A percentile compares a stretch with the other conserved stretches of the same genome.
Conservation (phyloP, 2,888 invertebrate species). For the Ecliptopera silaceata region DNA sequence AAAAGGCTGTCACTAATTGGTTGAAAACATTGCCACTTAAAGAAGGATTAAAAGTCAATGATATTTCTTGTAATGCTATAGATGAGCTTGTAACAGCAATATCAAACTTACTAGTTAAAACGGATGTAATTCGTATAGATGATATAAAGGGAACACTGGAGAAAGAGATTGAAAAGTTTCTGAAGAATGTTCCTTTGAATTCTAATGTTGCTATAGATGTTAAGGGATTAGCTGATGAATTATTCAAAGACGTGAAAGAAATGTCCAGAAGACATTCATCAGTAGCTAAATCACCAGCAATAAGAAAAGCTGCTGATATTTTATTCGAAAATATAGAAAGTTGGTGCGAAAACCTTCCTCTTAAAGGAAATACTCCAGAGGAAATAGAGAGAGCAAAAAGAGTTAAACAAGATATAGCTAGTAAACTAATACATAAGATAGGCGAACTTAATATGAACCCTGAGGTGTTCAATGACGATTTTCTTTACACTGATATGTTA, state of each 20-base stretch:
- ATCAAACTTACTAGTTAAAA: conserved; percentile 4
- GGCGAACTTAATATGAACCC: conserved; percentile 56
- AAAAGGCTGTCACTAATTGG: conserved; percentile 30
- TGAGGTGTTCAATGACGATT: conserved; percentile 51
- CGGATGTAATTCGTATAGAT: background rate
- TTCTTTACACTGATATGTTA: conserved; percentile 50
- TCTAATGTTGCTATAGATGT: conserved; percentile 2
- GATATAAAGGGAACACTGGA: conserved; percentile 9
- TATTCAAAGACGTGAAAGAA: conserved; percentile 8
- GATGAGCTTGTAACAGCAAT: conserved; percentile 7
- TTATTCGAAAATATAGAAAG: conserved; percentile 44
- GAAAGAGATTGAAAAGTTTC: conserved; percentile 7
- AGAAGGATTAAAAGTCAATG: conserved; percentile 3
- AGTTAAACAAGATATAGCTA: conserved; percentile 46
- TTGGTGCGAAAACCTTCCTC: conserved; percentile 48
- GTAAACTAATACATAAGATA: conserved; percentile 48
- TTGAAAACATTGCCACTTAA: conserved; percentile 7
- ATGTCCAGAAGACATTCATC: conserved; percentile 6
- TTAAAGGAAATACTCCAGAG: conserved; percentile 35
- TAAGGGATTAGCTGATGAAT: conserved; percentile 10
- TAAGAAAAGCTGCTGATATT: conserved; percentile 40
- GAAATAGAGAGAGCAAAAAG: conserved; percentile 37
- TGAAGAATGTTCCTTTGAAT: conserved; percentile 14
- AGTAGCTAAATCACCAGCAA: background rate
- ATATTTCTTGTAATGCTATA: conserved; percentile 10